Evolutionary conservation across 2,888 invertebrate species (phyloP).

Genomic region (Anthrax anthrax): DNA sequence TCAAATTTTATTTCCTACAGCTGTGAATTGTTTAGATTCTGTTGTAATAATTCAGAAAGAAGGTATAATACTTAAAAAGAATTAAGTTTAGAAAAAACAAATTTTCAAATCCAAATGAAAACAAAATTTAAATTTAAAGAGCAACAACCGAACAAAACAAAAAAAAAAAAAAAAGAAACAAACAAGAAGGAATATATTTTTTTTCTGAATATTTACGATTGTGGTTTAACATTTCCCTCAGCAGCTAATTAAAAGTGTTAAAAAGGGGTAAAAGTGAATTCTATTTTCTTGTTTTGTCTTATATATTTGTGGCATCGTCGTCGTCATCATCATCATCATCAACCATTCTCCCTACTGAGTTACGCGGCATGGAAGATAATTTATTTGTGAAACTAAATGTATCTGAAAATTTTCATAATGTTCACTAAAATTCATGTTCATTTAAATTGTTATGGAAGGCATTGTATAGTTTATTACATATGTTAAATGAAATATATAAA

Average conservation of each 20-base stretch:
- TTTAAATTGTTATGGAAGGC: too few species aligned
- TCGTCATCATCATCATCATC: too few species aligned
- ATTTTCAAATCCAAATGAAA: too few species aligned
- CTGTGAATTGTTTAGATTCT: background rate
- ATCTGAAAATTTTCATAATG: background rate
- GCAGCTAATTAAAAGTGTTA: slow-evolving; percentile 7
- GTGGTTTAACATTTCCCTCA: slow-evolving; percentile 7
- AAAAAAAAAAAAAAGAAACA: too few species aligned
- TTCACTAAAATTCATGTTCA: background rate
- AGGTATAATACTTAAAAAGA: too few species aligned
- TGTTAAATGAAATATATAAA: too few species aligned
- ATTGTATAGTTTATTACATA: background rate
- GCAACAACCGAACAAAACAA: too few species aligned
- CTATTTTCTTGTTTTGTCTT: too few species aligned
- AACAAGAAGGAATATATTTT: too few species aligned
- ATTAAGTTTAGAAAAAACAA: too few species aligned
- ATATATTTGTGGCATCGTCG: background rate
- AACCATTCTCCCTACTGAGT: background rate
- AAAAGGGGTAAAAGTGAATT: slow-evolving; percentile 4
- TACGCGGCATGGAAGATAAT: background rate
- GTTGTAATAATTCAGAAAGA: too few species aligned
- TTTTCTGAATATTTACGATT: slow-evolving; percentile 2
- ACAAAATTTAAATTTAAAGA: too few species aligned
- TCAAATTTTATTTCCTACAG: slow-evolving; percentile 3
- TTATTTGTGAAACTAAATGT: background rate